Percentiles rank a stretch among this genome's conserved stretches.
Conservation (phyloP, 2,888 invertebrate genomes). For the Dynastes hyllus region DNA sequence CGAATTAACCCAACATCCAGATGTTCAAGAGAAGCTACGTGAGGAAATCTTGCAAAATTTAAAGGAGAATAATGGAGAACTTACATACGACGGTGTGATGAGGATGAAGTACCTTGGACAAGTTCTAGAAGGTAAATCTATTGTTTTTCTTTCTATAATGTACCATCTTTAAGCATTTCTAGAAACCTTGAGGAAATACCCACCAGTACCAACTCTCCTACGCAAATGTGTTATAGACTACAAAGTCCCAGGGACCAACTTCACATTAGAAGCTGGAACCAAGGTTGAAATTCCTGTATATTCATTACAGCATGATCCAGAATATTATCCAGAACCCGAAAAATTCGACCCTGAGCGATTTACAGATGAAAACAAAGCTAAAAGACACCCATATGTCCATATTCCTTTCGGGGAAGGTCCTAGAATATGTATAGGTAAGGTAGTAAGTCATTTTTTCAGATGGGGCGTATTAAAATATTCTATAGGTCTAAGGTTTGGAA, state of each 20-base stretch:
- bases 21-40: slow-evolving; percentile 70
- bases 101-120: slow-evolving; percentile 71
- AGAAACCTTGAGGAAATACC: slow-evolving; percentile 67
- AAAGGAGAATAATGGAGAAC: slow-evolving; percentile 62
- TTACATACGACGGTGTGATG: slow-evolving; percentile 68
- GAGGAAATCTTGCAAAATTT: slow-evolving; percentile 66
- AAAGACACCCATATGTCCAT: slow-evolving; percentile 58
- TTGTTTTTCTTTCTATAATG: not conserved
- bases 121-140: slow-evolving; percentile 59
- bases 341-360: slow-evolving; percentile 67
- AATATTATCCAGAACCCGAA: slow-evolving; percentile 64
- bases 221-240: slow-evolving; percentile 60
- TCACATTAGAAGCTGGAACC: slow-evolving; percentile 57
- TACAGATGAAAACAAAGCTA: slow-evolving; percentile 58
- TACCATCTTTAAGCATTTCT: slow-evolving; percentile 25
- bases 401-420: slow-evolving; percentile 61
- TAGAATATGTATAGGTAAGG: slow-evolving; percentile 56
- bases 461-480: not conserved
- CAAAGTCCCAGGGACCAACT: slow-evolving; percentile 58
- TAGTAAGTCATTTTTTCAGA: not conserved
- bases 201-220: slow-evolving; percentile 62
- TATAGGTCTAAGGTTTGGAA: slow-evolving; percentile 59
- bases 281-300: slow-evolving; percentile 59
- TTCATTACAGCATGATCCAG: slow-evolving; percentile 64
- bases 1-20: slow-evolving; percentile 70